phyloP scores from a whole-genome alignment of 2,113 vertebrate species.

The Corythaixoides concolor region DNA sequence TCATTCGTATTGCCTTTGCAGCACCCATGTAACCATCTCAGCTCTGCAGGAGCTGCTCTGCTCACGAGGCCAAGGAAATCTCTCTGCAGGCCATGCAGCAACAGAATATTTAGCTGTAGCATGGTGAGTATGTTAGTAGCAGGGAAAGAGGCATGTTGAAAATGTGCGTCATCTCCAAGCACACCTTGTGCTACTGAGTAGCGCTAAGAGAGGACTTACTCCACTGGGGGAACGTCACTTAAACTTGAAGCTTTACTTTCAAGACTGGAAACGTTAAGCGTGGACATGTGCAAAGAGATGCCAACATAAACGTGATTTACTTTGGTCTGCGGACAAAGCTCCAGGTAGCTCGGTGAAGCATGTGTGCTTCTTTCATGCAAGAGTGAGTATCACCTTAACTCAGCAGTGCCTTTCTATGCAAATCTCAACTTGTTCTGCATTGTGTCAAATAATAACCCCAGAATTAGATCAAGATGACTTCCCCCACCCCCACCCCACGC shows the following conservation, averaged over 20 bases:
- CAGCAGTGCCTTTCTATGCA: conserved; percentile 8
- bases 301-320: not conserved
- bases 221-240: not conserved
- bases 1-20: not conserved
- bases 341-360: not conserved
- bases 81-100: not conserved
- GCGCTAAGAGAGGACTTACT: not conserved
- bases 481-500: no score
- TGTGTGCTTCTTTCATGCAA: not conserved
- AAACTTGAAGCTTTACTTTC: not conserved
- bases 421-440: not conserved
- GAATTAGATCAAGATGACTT: conserved; percentile 13
- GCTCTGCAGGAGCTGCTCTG: not conserved
- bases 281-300: not conserved
- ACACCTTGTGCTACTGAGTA: not conserved
- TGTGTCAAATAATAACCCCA: not conserved
- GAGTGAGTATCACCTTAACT: not conserved
- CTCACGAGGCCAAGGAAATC: not conserved
- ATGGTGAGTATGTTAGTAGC: not conserved
- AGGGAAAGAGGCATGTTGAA: not conserved
- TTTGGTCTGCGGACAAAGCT: not conserved
- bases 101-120: not conserved
- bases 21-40: not conserved
- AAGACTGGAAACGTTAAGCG: not conserved
- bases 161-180: not conserved